phyloP scores from a whole-genome alignment of 2,888 invertebrate genomes.

The Cryptocheilus praepositus region DNA sequence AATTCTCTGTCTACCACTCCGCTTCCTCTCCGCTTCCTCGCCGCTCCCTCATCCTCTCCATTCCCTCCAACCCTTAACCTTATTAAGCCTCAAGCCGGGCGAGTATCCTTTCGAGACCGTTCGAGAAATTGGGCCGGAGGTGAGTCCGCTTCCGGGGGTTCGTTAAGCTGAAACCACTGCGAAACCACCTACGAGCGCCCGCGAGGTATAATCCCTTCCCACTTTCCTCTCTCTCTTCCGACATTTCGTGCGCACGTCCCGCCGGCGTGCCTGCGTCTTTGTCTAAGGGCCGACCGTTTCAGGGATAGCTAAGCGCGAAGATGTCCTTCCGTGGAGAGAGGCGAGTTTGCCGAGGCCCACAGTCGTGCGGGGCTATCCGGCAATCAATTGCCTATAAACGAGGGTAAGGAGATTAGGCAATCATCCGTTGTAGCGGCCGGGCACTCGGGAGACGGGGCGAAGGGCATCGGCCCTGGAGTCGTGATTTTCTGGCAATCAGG shows the following conservation, averaged over 20 bases:
- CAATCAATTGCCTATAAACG: conserved; percentile 19
- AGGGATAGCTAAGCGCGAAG: conserved; percentile 3
- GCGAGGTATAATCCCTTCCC: conserved; percentile 49
- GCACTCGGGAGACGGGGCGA: neutral
- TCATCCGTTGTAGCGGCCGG: neutral
- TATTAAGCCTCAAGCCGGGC: conserved; percentile 61
- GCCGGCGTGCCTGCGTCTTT: neutral
- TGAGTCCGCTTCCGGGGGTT: conserved; percentile 58
- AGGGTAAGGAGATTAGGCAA: conserved; percentile 15
- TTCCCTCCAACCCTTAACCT: conserved; percentile 49
- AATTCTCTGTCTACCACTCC: conserved; percentile 7
- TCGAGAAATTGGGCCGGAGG: conserved; percentile 64
- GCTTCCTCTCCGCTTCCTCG: neutral
- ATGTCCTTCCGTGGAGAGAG: neutral
- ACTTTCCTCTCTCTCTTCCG: conserved; percentile 16
- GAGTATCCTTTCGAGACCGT: conserved; percentile 61
- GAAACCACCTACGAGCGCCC: conserved; percentile 54
- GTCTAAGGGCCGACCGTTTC: neutral
- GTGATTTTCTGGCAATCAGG: conserved; percentile 11
- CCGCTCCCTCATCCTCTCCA: conserved; percentile 3
- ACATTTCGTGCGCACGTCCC: neutral
- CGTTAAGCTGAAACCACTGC: conserved; percentile 59
- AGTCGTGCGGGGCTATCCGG: conserved; percentile 1
- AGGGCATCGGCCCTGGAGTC: neutral
- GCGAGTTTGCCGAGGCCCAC: conserved; percentile 1